Evolutionary conservation across 2,113 vertebrate genomes (phyloP).

Genomic region (Theropithecus gelada): DNA sequence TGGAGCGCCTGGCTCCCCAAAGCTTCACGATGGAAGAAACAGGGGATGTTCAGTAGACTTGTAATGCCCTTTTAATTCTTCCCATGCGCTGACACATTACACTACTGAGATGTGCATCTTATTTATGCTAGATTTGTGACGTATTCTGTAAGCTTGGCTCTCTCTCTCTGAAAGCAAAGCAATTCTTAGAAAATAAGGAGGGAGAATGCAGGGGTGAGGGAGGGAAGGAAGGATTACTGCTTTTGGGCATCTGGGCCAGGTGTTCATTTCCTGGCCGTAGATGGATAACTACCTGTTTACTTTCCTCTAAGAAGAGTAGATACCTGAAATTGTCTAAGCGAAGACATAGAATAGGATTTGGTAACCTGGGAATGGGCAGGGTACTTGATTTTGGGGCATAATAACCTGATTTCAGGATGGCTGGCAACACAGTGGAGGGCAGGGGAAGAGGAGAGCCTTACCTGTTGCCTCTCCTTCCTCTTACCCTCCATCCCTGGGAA

Average conservation of each 20-base stretch:
- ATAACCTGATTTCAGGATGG: neutral
- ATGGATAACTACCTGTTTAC: neutral
- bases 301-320: neutral
- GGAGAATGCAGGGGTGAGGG: neutral
- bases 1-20: neutral
- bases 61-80: neutral
- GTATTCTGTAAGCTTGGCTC: neutral
- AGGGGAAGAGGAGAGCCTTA: neutral
- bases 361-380: neutral
- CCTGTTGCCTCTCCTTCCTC: no score
- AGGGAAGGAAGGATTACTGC: no score
- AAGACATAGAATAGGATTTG: neutral
- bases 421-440: accelerated
- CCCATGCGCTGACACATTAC: accelerated
- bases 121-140: neutral
- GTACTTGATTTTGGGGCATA: accelerated
- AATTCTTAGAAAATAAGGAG: neutral
- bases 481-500: accelerated
- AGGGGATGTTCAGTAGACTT: neutral
- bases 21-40: neutral
- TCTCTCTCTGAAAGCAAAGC: neutral
- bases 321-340: neutral
- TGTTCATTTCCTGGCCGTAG: neutral
- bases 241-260: neutral
- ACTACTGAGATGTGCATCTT: neutral